phyloP scores from a whole-genome alignment of 1,140 invertebrate genomes.

The Gryon sp. region DNA sequence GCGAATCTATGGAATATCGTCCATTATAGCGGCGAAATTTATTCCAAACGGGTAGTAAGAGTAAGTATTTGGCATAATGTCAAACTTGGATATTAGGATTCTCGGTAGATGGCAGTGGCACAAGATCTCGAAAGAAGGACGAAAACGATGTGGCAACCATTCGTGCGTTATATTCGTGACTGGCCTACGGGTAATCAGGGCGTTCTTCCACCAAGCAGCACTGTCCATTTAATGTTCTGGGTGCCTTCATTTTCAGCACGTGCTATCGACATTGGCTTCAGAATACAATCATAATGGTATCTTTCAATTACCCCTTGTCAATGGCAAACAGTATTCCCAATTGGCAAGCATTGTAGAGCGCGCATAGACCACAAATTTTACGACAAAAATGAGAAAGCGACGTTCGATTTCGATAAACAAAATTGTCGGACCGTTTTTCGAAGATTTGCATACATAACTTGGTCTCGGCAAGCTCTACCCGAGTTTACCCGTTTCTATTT shows the following conservation, averaged over 20 bases:
- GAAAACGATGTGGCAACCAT: slow-evolving; percentile 68
- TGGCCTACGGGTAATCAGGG: slow-evolving; percentile 70
- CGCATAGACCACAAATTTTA: too few species aligned
- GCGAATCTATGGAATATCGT: slow-evolving; percentile 31
- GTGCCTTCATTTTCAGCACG: slow-evolving; percentile 67
- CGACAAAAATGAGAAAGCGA: too few species aligned
- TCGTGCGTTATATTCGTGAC: slow-evolving; percentile 77
- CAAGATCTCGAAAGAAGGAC: slow-evolving; percentile 53
- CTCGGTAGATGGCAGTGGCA: slow-evolving; percentile 65
- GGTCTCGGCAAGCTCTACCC: slow-evolving; percentile 20
- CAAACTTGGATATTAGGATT: slow-evolving; percentile 79
- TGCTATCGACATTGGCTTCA: slow-evolving; percentile 55
- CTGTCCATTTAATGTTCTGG: slow-evolving; percentile 49
- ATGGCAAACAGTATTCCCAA: slow-evolving; percentile 13
- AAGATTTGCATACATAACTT: slow-evolving; percentile 63
- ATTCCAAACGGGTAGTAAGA: slow-evolving; percentile 54
- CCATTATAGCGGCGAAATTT: slow-evolving; percentile 46
- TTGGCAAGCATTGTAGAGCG: too few species aligned
- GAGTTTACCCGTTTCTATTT: slow-evolving; percentile 57
- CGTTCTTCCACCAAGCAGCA: slow-evolving; percentile 28
- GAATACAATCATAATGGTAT: slow-evolving; percentile 55
- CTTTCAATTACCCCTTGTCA: slow-evolving; percentile 42
- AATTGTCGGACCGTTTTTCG: slow-evolving; percentile 30
- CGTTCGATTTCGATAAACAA: slow-evolving; percentile 58
- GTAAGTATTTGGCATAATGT: slow-evolving; percentile 78